phyloP scores from a whole-genome alignment of 2,888 invertebrate genomes.

The Nephrotoma appendiculata region DNA sequence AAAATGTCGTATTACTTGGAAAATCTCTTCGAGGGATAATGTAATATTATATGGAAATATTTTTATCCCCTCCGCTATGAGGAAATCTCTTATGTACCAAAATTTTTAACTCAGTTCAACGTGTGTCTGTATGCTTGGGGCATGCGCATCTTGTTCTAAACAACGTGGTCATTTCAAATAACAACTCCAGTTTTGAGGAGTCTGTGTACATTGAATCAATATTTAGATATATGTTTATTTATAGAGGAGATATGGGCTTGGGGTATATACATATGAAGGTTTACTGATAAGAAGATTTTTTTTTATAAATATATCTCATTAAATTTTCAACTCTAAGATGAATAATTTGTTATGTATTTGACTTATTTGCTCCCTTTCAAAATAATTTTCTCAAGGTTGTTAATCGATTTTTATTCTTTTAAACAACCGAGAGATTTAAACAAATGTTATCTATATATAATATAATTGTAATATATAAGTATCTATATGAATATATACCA shows the following conservation, averaged over 20 bases:
- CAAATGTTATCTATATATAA: background rate
- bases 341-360: background rate
- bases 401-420: background rate
- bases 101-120: background rate
- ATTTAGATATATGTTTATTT: background rate
- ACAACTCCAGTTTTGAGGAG: background rate
- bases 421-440: background rate
- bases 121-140: background rate
- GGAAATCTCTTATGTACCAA: background rate
- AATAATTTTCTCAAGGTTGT: background rate
- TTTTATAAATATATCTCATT: background rate
- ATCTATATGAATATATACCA: background rate
- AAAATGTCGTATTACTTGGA: background rate
- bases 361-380: background rate
- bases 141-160: background rate
- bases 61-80: background rate
- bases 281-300: background rate
- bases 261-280: background rate
- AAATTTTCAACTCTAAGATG: background rate
- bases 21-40: background rate
- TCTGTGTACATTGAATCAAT: background rate
- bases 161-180: background rate
- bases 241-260: background rate
- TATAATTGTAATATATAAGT: background rate
- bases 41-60: background rate